These are phyloP conservation scores for Rhynchopsitta pachyrhyncha DNA, from an alignment of 2,113 vertebrate species.

Conservation along the genomic window DNA sequence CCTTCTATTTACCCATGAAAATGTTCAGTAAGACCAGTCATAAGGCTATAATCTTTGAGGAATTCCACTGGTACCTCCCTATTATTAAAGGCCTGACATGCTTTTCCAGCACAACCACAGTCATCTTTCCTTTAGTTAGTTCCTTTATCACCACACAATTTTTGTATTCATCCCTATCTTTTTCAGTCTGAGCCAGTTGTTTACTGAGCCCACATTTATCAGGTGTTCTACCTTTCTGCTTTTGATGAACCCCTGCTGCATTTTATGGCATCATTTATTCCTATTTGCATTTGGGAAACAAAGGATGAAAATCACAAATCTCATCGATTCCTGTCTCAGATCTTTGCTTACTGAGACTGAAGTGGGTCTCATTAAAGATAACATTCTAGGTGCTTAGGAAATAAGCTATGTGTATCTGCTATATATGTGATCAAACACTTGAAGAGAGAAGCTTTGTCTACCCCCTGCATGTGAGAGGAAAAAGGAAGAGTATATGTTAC, in stretches of 20 bases:
- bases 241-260: neutral
- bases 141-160: neutral
- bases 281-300: neutral
- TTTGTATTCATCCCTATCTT: neutral
- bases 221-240: neutral
- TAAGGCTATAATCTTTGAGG: neutral
- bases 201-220: neutral
- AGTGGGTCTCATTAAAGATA: neutral
- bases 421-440: neutral
- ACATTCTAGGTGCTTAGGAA: neutral
- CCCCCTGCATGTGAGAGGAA: neutral
- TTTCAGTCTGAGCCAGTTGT: neutral
- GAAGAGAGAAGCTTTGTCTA: neutral
- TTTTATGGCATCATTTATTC: neutral
- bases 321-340: neutral
- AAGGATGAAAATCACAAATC: neutral
- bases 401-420: neutral
- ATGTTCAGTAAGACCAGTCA: neutral
- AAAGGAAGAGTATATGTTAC: neutral
- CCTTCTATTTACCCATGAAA: neutral
- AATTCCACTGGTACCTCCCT: neutral
- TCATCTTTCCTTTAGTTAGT: neutral
- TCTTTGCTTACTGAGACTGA: neutral
- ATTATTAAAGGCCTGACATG: neutral
- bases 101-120: neutral